These are phyloP conservation scores for Thymelicus lineola DNA, from an alignment of 2,888 invertebrate species.

Conservation along the genomic window DNA sequence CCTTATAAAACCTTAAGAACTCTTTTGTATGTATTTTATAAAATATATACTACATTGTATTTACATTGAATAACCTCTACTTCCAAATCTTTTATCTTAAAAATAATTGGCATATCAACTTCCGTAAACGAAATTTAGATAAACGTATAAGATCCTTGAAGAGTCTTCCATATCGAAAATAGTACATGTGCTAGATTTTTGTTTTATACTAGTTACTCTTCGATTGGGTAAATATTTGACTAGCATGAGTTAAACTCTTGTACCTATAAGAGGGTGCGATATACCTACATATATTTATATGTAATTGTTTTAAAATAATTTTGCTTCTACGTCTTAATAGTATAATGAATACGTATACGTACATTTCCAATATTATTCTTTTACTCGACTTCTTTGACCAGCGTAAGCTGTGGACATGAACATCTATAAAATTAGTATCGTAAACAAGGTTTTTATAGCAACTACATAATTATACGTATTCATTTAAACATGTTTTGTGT, in stretches of 20 bases:
- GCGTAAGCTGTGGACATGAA: not conserved
- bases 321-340: not conserved
- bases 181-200: constrained; percentile 74
- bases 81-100: constrained; percentile 73
- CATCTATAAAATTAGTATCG: not conserved
- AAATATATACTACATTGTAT: constrained; percentile 79
- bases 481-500: constrained; percentile 13
- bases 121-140: constrained; percentile 79
- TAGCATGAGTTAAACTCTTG: constrained; percentile 46
- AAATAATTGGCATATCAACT: constrained; percentile 84
- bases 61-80: constrained; percentile 77
- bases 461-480: constrained; percentile 25
- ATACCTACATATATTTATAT: no score
- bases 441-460: constrained; percentile 23
- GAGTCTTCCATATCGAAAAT: constrained; percentile 85
- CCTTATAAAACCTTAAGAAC: constrained; percentile 61
- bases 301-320: constrained; percentile 1
- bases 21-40: constrained; percentile 83
- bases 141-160: constrained; percentile 68
- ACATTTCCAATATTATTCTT: not conserved
- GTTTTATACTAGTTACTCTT: constrained; percentile 61
- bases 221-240: constrained; percentile 64
- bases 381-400: not conserved
- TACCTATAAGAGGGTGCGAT: constrained; percentile 18
- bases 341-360: constrained; percentile 10